phyloP scores from a whole-genome alignment of 2,888 invertebrate species.

The Caenorhabditis sulstoni region DNA sequence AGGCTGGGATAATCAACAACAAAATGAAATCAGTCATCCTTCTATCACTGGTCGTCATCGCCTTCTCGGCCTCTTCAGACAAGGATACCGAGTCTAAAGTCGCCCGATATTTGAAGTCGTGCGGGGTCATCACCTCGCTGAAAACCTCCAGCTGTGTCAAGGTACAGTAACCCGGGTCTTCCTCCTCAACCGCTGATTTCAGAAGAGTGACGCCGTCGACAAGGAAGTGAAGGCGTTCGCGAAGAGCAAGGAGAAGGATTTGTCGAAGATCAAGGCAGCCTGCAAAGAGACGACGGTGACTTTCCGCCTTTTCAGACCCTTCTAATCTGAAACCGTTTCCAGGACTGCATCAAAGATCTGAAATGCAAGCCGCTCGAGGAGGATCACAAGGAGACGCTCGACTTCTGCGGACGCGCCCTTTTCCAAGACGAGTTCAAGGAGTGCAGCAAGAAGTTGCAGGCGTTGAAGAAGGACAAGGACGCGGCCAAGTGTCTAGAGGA shows the following conservation, averaged over 20 bases:
- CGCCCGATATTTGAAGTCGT: slow-evolving; percentile 45
- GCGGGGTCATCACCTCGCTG: slow-evolving; percentile 44
- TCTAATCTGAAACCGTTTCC: neutral
- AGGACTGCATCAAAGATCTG: slow-evolving; percentile 51
- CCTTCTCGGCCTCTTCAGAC: slow-evolving; percentile 33
- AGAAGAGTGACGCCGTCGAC: slow-evolving; percentile 44
- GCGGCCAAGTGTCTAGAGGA: slow-evolving; percentile 46
- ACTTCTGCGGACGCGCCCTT: slow-evolving; percentile 41
- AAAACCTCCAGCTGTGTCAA: slow-evolving; percentile 38
- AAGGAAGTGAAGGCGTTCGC: slow-evolving; percentile 41
- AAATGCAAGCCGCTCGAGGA: slow-evolving; percentile 51
- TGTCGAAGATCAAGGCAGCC: slow-evolving; percentile 37
- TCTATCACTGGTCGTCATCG: slow-evolving; percentile 26
- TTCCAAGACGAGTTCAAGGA: slow-evolving; percentile 54
- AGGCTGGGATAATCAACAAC: no score
- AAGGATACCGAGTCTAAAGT: slow-evolving; percentile 46
- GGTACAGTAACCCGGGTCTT: slow-evolving; percentile 1
- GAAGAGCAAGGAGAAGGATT: slow-evolving; percentile 40
- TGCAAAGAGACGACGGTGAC: slow-evolving; percentile 40
- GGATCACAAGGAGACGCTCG: slow-evolving; percentile 43
- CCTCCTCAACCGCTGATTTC: neutral
- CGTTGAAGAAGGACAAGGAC: slow-evolving; percentile 39
- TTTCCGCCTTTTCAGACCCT: neutral
- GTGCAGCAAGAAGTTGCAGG: slow-evolving; percentile 40
- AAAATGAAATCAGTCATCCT: slow-evolving; percentile 20